Conservation (phyloP, 1,140 invertebrate genomes). For the Formica exsecta region DNA sequence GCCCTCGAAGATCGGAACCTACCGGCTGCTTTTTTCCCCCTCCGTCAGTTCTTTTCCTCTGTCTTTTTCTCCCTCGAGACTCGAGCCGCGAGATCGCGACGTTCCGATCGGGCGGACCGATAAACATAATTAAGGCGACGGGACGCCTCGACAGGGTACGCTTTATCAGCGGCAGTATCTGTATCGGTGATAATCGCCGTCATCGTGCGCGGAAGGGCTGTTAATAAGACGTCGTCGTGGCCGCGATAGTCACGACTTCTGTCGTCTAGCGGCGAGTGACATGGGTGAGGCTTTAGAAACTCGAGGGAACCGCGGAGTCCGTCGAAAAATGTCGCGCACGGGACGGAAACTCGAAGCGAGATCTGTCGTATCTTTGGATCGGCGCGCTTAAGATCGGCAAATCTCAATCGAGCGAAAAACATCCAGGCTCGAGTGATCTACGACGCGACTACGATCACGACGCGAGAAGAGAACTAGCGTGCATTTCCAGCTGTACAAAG, state of each 20-base stretch:
- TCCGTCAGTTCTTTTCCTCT: neutral
- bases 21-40: conserved; percentile 18
- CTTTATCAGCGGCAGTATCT: conserved; percentile 34
- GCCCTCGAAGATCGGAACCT: conserved; percentile 49
- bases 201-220: conserved; percentile 40
- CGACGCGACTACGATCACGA: conserved; percentile 57
- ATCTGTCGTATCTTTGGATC: neutral
- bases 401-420: conserved; percentile 61
- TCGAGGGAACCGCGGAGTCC: neutral
- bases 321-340: conserved; percentile 23
- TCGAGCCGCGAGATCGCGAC: conserved; percentile 12
- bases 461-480: neutral
- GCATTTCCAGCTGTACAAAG: neutral
- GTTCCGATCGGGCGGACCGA: conserved; percentile 58
- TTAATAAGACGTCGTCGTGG: conserved; percentile 56
- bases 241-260: conserved; percentile 29
- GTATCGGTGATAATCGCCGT: conserved; percentile 46
- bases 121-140: conserved; percentile 65
- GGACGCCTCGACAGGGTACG: conserved; percentile 27
- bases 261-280: neutral
- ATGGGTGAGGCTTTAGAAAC: neutral
- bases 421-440: conserved; percentile 63
- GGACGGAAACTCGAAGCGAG: neutral
- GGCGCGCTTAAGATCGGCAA: conserved; percentile 44
- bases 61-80: neutral